phyloP scores from a whole-genome alignment of 2,797 vertebrate genomes.

The Rhincodon typus region DNA sequence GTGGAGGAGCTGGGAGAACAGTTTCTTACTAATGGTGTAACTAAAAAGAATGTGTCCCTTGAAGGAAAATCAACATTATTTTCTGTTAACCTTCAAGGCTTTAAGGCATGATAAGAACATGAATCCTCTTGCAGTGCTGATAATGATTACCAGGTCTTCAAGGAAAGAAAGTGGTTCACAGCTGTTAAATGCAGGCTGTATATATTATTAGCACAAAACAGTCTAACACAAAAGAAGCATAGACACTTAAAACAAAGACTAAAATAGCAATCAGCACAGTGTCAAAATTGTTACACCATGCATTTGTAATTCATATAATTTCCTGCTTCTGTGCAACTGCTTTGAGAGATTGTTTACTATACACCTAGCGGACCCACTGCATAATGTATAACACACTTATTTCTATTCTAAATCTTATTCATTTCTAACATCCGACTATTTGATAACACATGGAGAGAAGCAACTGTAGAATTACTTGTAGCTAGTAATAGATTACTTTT shows the following conservation, averaged over 20 bases:
- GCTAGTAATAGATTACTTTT: background rate
- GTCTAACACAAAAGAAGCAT: constrained; percentile 25
- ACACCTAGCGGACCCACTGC: background rate
- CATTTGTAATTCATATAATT: constrained; percentile 15
- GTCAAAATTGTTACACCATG: background rate
- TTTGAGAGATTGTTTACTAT: background rate
- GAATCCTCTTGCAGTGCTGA: background rate
- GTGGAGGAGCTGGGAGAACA: background rate
- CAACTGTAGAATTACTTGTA: constrained; percentile 13
- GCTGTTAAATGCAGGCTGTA: constrained; percentile 23
- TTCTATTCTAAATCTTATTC: background rate
- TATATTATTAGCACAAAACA: constrained; percentile 9
- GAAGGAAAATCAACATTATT: background rate
- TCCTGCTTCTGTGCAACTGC: constrained; percentile 7
- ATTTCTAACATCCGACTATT: background rate
- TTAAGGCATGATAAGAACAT: constrained; percentile 27
- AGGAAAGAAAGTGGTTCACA: constrained; percentile 18
- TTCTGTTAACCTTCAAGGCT: constrained; percentile 19
- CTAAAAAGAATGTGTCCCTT: background rate
- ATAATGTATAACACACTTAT: background rate
- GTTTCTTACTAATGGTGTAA: background rate
- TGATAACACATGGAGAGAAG: background rate
- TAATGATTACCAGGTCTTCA: constrained; percentile 30
- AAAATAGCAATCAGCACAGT: constrained; percentile 15
- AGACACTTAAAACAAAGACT: constrained; percentile 29